Evolutionary conservation across 2,797 vertebrate species (phyloP).

Genomic region (Mormyrops attenuatus): DNA sequence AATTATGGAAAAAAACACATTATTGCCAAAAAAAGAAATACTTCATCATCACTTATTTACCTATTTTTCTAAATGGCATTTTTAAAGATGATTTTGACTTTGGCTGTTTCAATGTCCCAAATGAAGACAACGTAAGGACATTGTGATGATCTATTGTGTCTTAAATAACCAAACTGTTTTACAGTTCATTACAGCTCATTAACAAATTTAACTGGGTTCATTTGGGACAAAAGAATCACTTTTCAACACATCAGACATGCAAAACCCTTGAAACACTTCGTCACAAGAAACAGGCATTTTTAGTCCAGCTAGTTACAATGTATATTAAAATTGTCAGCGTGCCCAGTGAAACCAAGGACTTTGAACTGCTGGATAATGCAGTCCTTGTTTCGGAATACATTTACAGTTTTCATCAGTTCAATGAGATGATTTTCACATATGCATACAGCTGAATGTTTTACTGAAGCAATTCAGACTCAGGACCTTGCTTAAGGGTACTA

Average conservation of each 20-base stretch:
- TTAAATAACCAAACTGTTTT: constrained; percentile 3
- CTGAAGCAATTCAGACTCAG: not conserved
- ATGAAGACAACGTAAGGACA: not conserved
- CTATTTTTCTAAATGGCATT: not conserved
- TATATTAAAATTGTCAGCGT: not conserved
- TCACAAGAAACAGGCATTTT: not conserved
- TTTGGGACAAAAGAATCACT: not conserved
- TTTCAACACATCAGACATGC: constrained; percentile 13
- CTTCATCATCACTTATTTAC: constrained; percentile 12
- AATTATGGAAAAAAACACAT: not conserved
- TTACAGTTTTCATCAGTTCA: not conserved
- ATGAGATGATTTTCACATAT: constrained; percentile 4
- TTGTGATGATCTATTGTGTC: not conserved
- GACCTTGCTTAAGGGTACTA: not conserved
- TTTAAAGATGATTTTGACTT: not conserved
- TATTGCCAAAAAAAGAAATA: constrained; percentile 20
- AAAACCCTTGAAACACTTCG: not conserved
- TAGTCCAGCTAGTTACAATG: not conserved
- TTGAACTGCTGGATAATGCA: not conserved
- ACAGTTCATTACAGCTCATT: not conserved
- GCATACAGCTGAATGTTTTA: not conserved
- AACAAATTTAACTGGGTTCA: constrained; percentile 9
- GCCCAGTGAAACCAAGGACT: not conserved
- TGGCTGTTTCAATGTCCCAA: not conserved
- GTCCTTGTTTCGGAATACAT: not conserved